phyloP scores from a whole-genome alignment of 2,797 vertebrate species.

The Pangasius mekongensis region DNA sequence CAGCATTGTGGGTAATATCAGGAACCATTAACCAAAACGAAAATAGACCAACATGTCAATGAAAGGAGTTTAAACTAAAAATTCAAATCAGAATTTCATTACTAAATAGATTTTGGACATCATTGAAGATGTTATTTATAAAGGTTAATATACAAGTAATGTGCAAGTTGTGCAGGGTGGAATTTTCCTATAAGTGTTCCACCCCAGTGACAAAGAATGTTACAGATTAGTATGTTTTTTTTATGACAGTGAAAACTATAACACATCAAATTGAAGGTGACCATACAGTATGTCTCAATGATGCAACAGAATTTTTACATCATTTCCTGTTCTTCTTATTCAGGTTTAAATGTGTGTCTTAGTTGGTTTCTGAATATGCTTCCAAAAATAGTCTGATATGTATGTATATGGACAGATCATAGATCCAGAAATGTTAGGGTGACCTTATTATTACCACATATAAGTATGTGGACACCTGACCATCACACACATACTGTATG shows the following conservation, averaged over 20 bases:
- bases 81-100: neutral
- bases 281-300: neutral
- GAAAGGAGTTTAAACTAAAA: neutral
- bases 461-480: neutral
- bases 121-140: neutral
- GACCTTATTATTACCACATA: too few relatives aligned
- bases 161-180: neutral
- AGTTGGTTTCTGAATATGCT: neutral
- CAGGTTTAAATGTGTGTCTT: neutral
- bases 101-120: neutral
- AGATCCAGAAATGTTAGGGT: neutral
- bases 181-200: neutral
- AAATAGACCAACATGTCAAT: neutral
- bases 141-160: neutral
- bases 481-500: neutral
- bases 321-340: neutral
- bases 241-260: neutral
- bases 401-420: neutral
- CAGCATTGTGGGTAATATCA: neutral
- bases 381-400: neutral
- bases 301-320: neutral
- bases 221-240: neutral
- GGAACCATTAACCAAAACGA: neutral
- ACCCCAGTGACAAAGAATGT: too few relatives aligned
- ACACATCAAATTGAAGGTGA: neutral